Base-by-base conservation (phyloP, 92 coral and sea anemone genomes). In the Porites rus region DNA sequence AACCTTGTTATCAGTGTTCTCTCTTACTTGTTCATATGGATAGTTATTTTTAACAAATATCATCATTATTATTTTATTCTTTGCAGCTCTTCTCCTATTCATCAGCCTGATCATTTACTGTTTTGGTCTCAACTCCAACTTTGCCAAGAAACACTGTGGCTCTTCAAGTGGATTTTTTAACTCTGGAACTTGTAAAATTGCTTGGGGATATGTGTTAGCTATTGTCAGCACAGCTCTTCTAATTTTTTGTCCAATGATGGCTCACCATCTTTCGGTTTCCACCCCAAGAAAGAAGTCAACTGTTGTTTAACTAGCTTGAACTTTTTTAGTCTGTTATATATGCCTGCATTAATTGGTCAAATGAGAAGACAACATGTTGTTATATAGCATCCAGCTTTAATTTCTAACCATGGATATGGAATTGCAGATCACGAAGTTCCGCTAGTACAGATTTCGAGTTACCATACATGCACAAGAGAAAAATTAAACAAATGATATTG, bases 201-300 rank as follows among this genome's bases (percentile, higher is more conserved):
- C 98, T 28, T 94, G 98, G 98, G 98, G 96, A 24, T 90, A 92
- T 86, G 84, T 90, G 10, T 87, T 94, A 65, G 95, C 98, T 9
- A 92, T 92, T 46, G 77, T 93, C 77, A 92, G 88, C 38, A 86
- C 91, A 52, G 94, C 84, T 1, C 87, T 92, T 53, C 92, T 94
- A 14, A 78, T 94, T 64, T 92, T 94, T 85, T 94, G 98, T 68
- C 98, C 98, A 50, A 69, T 94, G 46, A 74, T 94, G 73, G 98
- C 96, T 10, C 69, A 88, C 84, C 92, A 94, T 66, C 89, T 94
- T 28, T 83, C 84, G 69, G 72, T 85, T 56, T 70, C 78, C 16
- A 82, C 91, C 61, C 95, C 95, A 76, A 92, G 91, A 54, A 79
- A 95, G 87, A 94, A 92, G 84, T 95, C 98, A 56, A 94, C 98